These are phyloP conservation scores for Balearica regulorum DNA, from an alignment of 2,797 vertebrate genomes.

Conservation along the genomic window DNA sequence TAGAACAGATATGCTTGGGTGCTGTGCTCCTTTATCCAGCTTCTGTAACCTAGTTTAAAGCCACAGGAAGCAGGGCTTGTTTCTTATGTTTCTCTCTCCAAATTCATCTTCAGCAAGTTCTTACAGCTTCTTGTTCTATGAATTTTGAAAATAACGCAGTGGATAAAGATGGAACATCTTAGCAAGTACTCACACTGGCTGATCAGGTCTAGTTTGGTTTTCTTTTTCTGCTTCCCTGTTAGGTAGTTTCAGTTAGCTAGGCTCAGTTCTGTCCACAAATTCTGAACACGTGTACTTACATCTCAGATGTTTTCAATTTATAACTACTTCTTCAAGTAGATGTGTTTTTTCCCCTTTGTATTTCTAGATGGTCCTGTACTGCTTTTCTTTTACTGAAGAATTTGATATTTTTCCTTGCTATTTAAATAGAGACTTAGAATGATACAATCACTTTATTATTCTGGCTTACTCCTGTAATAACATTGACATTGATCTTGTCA, in stretches of 20 bases:
- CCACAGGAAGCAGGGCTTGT: neutral
- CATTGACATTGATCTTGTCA: neutral
- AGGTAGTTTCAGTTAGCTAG: neutral
- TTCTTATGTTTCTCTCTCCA: neutral
- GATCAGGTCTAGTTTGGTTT: neutral
- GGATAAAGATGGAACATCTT: neutral
- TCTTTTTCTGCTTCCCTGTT: neutral
- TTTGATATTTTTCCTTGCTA: neutral
- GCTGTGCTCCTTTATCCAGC: neutral
- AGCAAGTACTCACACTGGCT: neutral
- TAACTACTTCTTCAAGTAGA: slow-evolving; percentile 2
- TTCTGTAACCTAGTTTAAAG: neutral
- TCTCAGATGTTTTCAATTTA: slow-evolving; percentile 30
- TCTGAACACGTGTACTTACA: neutral
- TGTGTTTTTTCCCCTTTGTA: neutral
- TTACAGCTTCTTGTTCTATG: neutral
- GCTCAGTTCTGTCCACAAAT: neutral
- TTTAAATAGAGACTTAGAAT: slow-evolving; percentile 18
- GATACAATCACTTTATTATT: slow-evolving; percentile 16
- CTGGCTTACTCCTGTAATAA: neutral
- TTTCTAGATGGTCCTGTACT: neutral
- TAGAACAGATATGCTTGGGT: neutral
- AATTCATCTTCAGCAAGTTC: neutral
- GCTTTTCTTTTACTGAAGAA: neutral
- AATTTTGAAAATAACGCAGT: neutral